A percentile compares a stretch with the other conserved stretches of the same genome.
phyloP scores from a whole-genome alignment of 2,888 invertebrate species.

The Cacoxenus indagator region DNA sequence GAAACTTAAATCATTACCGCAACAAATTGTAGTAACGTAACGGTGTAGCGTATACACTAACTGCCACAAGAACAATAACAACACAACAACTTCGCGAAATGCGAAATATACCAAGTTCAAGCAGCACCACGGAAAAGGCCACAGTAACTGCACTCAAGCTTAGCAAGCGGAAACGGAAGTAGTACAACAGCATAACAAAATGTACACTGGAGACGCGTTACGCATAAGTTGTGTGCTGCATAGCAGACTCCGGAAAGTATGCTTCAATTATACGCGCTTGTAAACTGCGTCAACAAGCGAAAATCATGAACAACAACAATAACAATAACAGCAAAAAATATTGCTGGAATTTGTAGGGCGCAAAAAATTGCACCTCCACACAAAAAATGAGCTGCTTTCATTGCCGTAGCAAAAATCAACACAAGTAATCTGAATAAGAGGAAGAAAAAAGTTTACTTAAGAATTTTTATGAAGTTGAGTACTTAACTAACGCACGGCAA shows the following conservation, averaged over 20 bases:
- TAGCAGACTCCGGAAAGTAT: conserved; percentile 17
- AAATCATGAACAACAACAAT: not conserved
- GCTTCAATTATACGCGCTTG: conserved; percentile 28
- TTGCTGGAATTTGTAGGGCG: not conserved
- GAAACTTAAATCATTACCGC: conserved; percentile 19
- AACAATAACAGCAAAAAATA: not conserved
- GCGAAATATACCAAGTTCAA: too few species aligned
- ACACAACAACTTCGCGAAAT: not conserved
- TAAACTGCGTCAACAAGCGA: conserved; percentile 7
- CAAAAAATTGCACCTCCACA: not conserved
- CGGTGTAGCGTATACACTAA: not conserved
- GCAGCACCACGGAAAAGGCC: too few species aligned
- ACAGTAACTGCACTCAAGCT: not conserved
- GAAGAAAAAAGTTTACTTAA: conserved; percentile 24
- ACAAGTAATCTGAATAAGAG: conserved; percentile 13
- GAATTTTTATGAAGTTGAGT: conserved; percentile 6
- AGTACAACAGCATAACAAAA: not conserved
- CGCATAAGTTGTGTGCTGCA: not conserved
- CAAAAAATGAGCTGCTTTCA: not conserved
- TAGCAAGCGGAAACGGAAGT: conserved; percentile 11
- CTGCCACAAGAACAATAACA: not conserved
- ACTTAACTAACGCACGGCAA: not conserved
- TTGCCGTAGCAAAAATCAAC: conserved; percentile 22
- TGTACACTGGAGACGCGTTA: conserved; percentile 15
- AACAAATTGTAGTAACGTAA: conserved; percentile 13